These are phyloP conservation scores for Rhodophaea formosa DNA, from an alignment of 2,888 invertebrate genomes.

Conservation along the genomic window DNA sequence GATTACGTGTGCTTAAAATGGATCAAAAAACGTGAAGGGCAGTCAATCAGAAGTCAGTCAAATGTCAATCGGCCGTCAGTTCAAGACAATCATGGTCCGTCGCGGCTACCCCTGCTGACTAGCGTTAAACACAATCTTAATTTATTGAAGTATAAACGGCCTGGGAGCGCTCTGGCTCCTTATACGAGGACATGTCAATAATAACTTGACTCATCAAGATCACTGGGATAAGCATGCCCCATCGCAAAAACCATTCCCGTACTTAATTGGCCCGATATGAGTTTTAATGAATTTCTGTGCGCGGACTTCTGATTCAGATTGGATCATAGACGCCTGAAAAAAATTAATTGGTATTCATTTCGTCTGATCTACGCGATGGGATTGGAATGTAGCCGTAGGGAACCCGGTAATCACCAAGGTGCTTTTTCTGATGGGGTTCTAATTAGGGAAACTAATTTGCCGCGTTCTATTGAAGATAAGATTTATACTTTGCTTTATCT, in stretches of 20 bases:
- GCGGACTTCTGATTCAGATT: conserved; percentile 24
- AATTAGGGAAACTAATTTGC: neutral
- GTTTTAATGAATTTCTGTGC: conserved; percentile 28
- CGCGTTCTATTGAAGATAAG: neutral
- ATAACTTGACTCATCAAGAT: conserved; percentile 17
- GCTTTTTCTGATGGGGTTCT: neutral
- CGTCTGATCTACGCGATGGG: conserved; percentile 15
- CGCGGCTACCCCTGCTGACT: conserved; percentile 4
- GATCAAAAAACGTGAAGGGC: conserved; percentile 1
- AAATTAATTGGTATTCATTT: conserved; percentile 27
- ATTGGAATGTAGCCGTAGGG: conserved; percentile 1
- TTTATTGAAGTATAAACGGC: conserved; percentile 13
- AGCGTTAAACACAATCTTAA: conserved; percentile 15
- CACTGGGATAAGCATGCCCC: conserved; percentile 2
- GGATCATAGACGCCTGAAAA: conserved; percentile 26
- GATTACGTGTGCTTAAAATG: neutral
- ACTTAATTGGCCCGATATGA: conserved; percentile 27
- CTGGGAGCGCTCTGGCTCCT: neutral
- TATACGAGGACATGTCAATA: conserved; percentile 13
- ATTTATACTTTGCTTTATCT: no score
- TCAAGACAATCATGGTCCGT: neutral
- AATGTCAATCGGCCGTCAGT: conserved; percentile 5
- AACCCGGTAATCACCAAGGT: neutral
- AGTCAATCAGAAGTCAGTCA: conserved; percentile 17
- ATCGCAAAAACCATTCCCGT: conserved; percentile 18